A percentile compares a stretch with the other conserved stretches of the same genome.
Evolutionary conservation across 1,140 invertebrate species (phyloP).

Genomic region (Drosophila hydei): DNA sequence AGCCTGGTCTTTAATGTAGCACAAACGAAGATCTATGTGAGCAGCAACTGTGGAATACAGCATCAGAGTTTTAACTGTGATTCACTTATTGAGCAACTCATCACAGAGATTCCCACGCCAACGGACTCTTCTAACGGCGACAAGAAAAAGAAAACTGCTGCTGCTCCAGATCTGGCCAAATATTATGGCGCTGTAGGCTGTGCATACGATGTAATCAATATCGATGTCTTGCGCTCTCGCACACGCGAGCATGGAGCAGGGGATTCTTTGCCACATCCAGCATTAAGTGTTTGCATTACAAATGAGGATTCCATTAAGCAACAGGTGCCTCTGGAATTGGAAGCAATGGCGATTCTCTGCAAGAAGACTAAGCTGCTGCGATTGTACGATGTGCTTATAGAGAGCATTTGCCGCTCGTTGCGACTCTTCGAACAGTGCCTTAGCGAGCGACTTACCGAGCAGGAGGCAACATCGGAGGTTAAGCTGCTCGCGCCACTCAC

Average conservation of each 20-base stretch:
- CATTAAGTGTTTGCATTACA: slow-evolving; percentile 62
- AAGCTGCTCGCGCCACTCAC: slow-evolving; percentile 68
- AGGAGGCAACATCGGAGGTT: slow-evolving; percentile 52
- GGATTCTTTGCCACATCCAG: slow-evolving; percentile 53
- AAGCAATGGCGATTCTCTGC: slow-evolving; percentile 89
- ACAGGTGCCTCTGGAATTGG: slow-evolving; percentile 87
- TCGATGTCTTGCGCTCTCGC: slow-evolving; percentile 66
- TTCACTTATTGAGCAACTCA: slow-evolving; percentile 60
- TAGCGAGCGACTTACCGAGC: slow-evolving; percentile 77
- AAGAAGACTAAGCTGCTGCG: slow-evolving; percentile 86
- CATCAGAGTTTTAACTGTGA: slow-evolving; percentile 56
- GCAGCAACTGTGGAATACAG: slow-evolving; percentile 62
- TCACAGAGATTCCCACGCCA: slow-evolving; percentile 52
- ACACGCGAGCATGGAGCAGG: slow-evolving; percentile 55
- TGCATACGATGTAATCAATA: slow-evolving; percentile 72
- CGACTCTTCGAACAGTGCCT: slow-evolving; percentile 87
- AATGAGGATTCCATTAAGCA: slow-evolving; percentile 73
- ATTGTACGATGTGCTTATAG: slow-evolving; percentile 89
- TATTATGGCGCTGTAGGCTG: slow-evolving; percentile 63
- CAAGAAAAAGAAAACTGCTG: slow-evolving; percentile 49
- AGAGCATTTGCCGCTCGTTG: slow-evolving; percentile 89
- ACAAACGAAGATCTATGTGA: slow-evolving; percentile 71
- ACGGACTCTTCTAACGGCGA: slow-evolving; percentile 26
- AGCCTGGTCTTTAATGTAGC: slow-evolving; percentile 72
- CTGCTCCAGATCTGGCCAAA: slow-evolving; percentile 23